Evolutionary conservation across 2,888 invertebrate species (phyloP).

Genomic region (Spilarctia lutea): DNA sequence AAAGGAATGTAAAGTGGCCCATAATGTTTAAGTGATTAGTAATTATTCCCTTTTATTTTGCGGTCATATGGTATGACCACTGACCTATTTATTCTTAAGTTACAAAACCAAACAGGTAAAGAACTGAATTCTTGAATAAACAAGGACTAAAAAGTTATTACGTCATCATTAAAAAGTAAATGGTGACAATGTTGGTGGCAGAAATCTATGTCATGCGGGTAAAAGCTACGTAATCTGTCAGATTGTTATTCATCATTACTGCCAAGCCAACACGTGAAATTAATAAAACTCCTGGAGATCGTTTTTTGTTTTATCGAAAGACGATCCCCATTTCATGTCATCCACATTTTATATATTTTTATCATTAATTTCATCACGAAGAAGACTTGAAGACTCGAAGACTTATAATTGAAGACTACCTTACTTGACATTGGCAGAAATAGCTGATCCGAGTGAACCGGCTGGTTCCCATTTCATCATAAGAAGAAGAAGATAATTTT

Average conservation of each 20-base stretch:
- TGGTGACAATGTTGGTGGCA: neutral
- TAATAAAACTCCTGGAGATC: no score
- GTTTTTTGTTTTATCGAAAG: no score
- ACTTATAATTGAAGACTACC: no score
- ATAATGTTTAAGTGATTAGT: constrained; percentile 10
- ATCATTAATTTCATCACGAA: no score
- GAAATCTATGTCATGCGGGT: neutral
- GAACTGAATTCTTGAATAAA: constrained; percentile 6
- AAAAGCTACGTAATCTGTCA: neutral
- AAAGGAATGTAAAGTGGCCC: constrained; percentile 11
- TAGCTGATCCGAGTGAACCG: no score
- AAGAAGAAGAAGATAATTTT: no score
- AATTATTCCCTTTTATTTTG: constrained; percentile 27
- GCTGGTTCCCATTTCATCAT: no score
- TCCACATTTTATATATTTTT: no score
- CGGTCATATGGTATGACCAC: constrained; percentile 13
- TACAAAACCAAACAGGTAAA: constrained; percentile 16
- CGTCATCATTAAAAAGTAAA: neutral
- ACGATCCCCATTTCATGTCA: no score
- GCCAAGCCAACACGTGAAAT: no score
- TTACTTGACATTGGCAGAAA: no score
- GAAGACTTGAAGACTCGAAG: no score
- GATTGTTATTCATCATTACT: neutral
- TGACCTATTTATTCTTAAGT: constrained; percentile 15
- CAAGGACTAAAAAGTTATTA: neutral